phyloP scores from a whole-genome alignment of 2,888 invertebrate genomes.

The Drosophila melanosoma region DNA sequence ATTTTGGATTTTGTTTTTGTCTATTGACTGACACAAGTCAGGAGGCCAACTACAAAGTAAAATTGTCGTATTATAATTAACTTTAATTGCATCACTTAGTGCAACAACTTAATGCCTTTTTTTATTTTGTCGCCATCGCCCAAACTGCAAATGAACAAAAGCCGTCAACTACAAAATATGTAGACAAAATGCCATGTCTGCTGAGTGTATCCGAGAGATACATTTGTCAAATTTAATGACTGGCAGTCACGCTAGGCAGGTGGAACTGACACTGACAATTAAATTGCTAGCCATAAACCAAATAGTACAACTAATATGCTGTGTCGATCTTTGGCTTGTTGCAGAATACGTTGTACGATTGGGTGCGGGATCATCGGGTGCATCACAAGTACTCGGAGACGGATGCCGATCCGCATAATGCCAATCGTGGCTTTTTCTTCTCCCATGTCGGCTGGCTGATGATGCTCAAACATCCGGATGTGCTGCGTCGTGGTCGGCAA shows the following conservation, averaged over 20 bases:
- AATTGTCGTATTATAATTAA: slow-evolving; percentile 64
- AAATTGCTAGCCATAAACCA: not conserved
- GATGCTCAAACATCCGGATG: slow-evolving; percentile 95
- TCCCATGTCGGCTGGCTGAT: slow-evolving; percentile 97
- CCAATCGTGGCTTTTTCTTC: slow-evolving; percentile 94
- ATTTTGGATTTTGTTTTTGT: not conserved
- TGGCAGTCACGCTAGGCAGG: slow-evolving; percentile 18
- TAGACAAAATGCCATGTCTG: slow-evolving; percentile 21
- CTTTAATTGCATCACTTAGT: slow-evolving; percentile 78
- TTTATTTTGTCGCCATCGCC: slow-evolving; percentile 20
- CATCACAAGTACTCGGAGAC: slow-evolving; percentile 94
- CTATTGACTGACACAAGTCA: slow-evolving; percentile 9
- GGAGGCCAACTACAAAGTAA: slow-evolving; percentile 23
- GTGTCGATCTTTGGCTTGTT: slow-evolving; percentile 61
- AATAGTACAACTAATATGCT: not conserved
- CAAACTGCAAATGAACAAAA: slow-evolving; percentile 52
- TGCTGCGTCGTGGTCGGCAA: slow-evolving; percentile 90
- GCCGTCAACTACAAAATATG: slow-evolving; percentile 11
- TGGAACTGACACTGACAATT: not conserved
- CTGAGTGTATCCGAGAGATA: slow-evolving; percentile 53
- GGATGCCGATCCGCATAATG: slow-evolving; percentile 93
- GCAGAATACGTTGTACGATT: slow-evolving; percentile 94
- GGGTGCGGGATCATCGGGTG: slow-evolving; percentile 92
- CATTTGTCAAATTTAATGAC: slow-evolving; percentile 73
- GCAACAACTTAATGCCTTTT: slow-evolving; percentile 68